Conservation (phyloP, 2,113 vertebrate genomes). For the Macquaria australasica region DNA sequence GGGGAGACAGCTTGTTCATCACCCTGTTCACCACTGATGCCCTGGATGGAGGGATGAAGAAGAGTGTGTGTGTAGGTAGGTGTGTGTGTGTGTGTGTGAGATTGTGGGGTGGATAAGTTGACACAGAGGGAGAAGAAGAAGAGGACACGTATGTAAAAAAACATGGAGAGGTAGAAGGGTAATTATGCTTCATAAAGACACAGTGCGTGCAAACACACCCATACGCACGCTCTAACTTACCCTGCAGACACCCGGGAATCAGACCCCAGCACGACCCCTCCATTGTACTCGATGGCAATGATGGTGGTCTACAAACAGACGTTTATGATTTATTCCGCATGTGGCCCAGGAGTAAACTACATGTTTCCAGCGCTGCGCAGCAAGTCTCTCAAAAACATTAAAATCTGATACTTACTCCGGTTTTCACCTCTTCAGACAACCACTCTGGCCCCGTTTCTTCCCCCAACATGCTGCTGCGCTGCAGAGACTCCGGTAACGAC, state of each 20-base stretch:
- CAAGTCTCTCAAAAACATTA: accelerated
- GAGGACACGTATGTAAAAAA: neutral
- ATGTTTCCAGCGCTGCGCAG: accelerated
- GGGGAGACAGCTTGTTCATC: conserved; percentile 89
- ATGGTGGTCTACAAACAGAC: conserved; percentile 88
- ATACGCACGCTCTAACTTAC: conserved; percentile 71
- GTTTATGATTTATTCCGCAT: neutral
- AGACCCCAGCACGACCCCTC: conserved; percentile 90
- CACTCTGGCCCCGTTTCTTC: conserved; percentile 64
- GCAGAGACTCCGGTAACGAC: neutral
- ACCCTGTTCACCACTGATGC: conserved; percentile 88
- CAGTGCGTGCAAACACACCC: neutral
- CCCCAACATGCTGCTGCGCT: conserved; percentile 60
- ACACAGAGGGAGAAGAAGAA: neutral
- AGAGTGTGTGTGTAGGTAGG: too few relatives aligned
- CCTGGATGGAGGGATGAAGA: conserved; percentile 65
- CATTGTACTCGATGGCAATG: conserved; percentile 88
- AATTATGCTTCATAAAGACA: neutral
- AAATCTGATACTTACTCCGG: conserved; percentile 69
- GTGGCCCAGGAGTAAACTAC: neutral
- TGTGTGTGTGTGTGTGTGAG: neutral
- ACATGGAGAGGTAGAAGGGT: neutral
- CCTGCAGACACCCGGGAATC: conserved; percentile 92
- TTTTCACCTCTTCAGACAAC: conserved; percentile 82
- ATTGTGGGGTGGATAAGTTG: neutral